Conservation (phyloP, 2,888 invertebrate genomes). For the Ormia ochracea region DNA sequence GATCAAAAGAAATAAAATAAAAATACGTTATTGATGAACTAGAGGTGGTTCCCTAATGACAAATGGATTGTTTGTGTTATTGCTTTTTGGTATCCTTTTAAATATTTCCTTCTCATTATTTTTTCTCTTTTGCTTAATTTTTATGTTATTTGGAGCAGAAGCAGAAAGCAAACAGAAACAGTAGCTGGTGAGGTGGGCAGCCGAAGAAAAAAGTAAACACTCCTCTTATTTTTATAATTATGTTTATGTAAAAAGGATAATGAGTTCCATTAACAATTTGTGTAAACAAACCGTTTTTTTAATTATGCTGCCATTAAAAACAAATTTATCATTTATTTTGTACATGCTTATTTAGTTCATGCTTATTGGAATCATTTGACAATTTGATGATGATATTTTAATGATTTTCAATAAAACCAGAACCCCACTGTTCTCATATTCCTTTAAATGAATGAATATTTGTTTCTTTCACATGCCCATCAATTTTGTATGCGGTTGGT, state of each 20-base stretch:
- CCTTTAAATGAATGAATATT: background rate
- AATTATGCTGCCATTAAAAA: constrained; percentile 45
- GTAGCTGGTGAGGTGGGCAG: constrained; percentile 40
- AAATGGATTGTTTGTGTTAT: constrained; percentile 51
- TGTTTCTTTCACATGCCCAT: constrained; percentile 11
- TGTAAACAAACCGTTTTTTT: constrained; percentile 45
- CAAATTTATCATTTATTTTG: constrained; percentile 44
- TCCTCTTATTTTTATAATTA: constrained; percentile 32
- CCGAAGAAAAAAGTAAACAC: background rate
- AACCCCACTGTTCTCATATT: background rate
- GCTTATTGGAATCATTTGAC: background rate
- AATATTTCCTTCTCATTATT: too few species aligned
- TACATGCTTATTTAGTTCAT: background rate
- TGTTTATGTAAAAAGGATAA: constrained; percentile 55
- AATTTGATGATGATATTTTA: background rate
- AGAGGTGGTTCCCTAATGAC: constrained; percentile 56
- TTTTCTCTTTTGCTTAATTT: background rate
- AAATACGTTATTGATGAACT: constrained; percentile 42
- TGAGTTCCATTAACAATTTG: constrained; percentile 55
- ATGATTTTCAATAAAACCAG: background rate
- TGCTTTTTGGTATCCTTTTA: background rate
- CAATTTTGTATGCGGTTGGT: constrained; percentile 28
- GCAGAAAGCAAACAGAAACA: background rate
- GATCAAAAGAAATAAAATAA: background rate
- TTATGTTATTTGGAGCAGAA: background rate